Evolutionary conservation across 2,113 vertebrate species (phyloP).

Genomic region (Puntigrus tetrazona): DNA sequence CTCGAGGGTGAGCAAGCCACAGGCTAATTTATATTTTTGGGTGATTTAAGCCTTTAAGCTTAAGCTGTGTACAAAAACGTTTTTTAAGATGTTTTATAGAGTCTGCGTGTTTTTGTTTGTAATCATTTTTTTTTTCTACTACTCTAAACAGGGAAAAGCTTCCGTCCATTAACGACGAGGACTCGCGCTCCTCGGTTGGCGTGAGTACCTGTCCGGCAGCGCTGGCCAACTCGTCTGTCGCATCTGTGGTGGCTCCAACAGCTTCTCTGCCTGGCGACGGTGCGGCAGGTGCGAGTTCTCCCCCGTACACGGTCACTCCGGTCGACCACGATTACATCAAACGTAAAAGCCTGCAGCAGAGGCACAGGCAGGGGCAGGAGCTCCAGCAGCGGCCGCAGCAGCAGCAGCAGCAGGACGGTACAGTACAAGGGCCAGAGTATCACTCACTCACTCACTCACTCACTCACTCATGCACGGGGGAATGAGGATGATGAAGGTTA

Average conservation of each 20-base stretch:
- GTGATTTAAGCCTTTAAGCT: too few relatives aligned
- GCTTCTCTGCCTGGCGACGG: slow-evolving; percentile 71
- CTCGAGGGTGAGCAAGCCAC: too few relatives aligned
- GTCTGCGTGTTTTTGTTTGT: neutral
- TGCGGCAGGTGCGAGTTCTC: slow-evolving; percentile 97
- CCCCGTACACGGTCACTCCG: slow-evolving; percentile 96
- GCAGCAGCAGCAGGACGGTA: slow-evolving; percentile 88
- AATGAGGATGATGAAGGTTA: slow-evolving; percentile 31
- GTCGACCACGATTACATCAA: slow-evolving; percentile 99
- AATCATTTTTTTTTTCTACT: neutral
- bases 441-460: slow-evolving; percentile 67
- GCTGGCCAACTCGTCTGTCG: slow-evolving; percentile 53
- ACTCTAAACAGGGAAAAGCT: slow-evolving; percentile 83
- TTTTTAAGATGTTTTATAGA: too few relatives aligned
- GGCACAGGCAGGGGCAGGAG: slow-evolving; percentile 72
- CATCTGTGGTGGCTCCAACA: slow-evolving; percentile 57
- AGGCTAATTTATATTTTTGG: too few relatives aligned
- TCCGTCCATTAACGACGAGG: slow-evolving; percentile 86
- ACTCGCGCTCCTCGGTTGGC: slow-evolving; percentile 87
- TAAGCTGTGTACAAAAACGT: too few relatives aligned
- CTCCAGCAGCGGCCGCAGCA: slow-evolving; percentile 62
- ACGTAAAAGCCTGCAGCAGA: slow-evolving; percentile 96
- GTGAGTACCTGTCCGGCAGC: slow-evolving; percentile 51
- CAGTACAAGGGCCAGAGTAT: slow-evolving; percentile 93
- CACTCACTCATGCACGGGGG: slow-evolving; percentile 68